Evolutionary conservation across 1,140 invertebrate genomes (phyloP), one percentile per base, ranked within the genome.

Genomic region (Cydia amplana): DNA sequence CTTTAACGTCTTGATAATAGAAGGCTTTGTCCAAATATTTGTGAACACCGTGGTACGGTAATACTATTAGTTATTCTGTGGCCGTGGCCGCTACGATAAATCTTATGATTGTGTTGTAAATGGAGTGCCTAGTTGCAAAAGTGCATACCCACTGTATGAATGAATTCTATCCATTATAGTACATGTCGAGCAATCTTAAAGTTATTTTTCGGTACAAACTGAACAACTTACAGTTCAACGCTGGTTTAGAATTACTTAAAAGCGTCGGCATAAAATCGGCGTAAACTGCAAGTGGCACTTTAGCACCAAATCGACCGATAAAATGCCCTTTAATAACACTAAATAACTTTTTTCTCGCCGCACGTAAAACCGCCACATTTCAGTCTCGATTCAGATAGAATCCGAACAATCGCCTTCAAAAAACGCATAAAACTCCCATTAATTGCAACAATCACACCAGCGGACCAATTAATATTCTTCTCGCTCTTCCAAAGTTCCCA

Each of bases 401-500:
- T 36, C 36, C 65, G 2, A 18, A 18, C 28, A 36, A 36, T 36
- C 32, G 65, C 28, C n/a, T 40, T 18, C 36, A 70, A 70, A 70
- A 70, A 70, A 32, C 65, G 25, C 65, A 36, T 67, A 4, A 67
- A 28, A 67, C 14, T n/a, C 28, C 16, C 51, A 10, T 70, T 70
- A 70, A 70, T 70, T 70, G 65, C 32, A 36, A 36, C 65, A 32
- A 36, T 60, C 55, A 70, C 65, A 70, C 65, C 32, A 36, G 7
- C n/a, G n/a, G n/a, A 5, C 28, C 65, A 32, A 70, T 70, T 70
- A 70, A 70, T 70, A 70, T 70, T 70, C 65, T 36, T 70, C 65
- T 40, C 65, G 23, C 65, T 40, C 32, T 6, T n/a, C n/a, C n/a
- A n/a, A n/a, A n/a, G n/a, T n/a, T n/a, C 65, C 28, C 7, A 36